phyloP scores from a whole-genome alignment of 1,140 invertebrate species.

The Drosophila pectinifera region DNA sequence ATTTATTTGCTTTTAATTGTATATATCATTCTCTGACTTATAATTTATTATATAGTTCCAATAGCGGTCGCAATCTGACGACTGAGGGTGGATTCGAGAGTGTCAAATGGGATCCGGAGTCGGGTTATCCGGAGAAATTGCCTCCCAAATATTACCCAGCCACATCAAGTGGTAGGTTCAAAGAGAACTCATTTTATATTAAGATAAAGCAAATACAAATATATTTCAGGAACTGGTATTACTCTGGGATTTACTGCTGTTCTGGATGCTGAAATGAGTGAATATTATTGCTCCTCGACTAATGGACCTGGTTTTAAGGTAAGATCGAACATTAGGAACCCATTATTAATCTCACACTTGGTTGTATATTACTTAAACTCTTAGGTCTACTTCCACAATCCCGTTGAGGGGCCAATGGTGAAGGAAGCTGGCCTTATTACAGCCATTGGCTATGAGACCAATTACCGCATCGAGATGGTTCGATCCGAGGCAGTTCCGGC shows the following conservation, averaged over 20 bases:
- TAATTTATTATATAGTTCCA: not conserved
- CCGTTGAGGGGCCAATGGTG: constrained; percentile 91
- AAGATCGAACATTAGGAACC: too few species aligned
- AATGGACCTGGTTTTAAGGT: constrained; percentile 92
- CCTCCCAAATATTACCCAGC: constrained; percentile 87
- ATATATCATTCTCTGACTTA: too few species aligned
- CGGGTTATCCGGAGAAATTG: constrained; percentile 87
- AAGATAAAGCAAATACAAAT: not conserved
- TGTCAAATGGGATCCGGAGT: constrained; percentile 90
- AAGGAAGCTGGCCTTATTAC: constrained; percentile 89
- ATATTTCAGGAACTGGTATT: constrained; percentile 87
- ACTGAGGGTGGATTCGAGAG: constrained; percentile 46
- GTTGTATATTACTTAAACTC: too few species aligned
- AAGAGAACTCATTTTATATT: not conserved
- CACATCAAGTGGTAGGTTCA: constrained; percentile 85
- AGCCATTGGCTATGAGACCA: constrained; percentile 88
- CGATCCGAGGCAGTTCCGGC: constrained; percentile 87
- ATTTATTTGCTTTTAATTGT: too few species aligned
- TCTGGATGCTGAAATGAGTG: constrained; percentile 88
- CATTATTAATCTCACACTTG: too few species aligned
- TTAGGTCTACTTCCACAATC: constrained; percentile 88
- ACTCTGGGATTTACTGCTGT: constrained; percentile 89
- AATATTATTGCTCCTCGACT: constrained; percentile 92
- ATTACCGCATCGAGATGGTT: constrained; percentile 88
- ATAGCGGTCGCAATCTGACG: constrained; percentile 36